A percentile compares a stretch with the other conserved stretches of the same genome.
These are phyloP conservation scores for Eublepharis macularius DNA, from an alignment of 2,113 vertebrate genomes.

Conservation along the genomic window DNA sequence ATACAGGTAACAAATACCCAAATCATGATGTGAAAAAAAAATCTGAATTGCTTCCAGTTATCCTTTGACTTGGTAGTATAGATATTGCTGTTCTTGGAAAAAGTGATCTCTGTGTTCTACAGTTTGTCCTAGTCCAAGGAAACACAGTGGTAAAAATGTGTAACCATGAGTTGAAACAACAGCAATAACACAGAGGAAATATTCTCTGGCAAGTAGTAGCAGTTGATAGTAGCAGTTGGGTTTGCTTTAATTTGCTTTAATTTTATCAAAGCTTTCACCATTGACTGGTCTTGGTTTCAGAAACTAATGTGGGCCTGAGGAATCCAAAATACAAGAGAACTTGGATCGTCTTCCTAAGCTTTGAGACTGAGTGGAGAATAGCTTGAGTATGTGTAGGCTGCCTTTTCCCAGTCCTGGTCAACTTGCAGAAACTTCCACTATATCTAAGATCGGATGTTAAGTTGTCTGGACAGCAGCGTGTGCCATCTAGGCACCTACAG, in stretches of 20 bases:
- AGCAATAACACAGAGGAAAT: neutral
- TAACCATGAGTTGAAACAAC: neutral
- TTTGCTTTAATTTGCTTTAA: neutral
- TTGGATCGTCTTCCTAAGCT: neutral
- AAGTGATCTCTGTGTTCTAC: neutral
- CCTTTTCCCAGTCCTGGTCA: neutral
- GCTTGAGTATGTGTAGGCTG: neutral
- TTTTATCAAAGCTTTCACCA: neutral
- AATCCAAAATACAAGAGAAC: neutral
- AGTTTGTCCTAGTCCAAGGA: neutral
- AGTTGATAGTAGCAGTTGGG: too few relatives aligned
- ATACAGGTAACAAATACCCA: slow-evolving; percentile 81
- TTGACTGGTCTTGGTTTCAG: neutral
- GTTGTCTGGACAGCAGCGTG: neutral
- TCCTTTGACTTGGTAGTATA: neutral
- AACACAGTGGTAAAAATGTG: neutral
- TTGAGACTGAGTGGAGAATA: neutral
- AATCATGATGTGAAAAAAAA: neutral
- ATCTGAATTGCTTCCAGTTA: neutral
- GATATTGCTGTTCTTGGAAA: neutral
- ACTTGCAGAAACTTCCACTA: neutral
- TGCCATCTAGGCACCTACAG: neutral
- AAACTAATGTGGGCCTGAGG: neutral
- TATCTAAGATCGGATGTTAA: neutral
- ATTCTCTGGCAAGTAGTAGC: neutral